Conservation (phyloP, 2,888 invertebrate species). For the Plebejus argus region DNA sequence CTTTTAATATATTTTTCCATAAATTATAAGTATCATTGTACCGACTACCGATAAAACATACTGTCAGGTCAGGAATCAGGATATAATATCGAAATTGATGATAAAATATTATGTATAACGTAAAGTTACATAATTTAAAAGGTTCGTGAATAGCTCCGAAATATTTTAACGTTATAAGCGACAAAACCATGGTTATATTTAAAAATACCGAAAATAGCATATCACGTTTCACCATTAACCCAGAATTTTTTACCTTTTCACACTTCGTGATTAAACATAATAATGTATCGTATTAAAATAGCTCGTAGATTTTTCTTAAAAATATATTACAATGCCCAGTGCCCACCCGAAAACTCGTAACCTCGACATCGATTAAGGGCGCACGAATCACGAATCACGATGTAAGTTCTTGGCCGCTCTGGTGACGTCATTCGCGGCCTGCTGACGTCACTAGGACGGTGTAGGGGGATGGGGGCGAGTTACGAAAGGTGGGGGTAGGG, state of each 20-base stretch:
- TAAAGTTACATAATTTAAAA: background rate
- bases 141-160: background rate
- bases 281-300: conserved; percentile 10
- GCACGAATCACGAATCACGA: no score
- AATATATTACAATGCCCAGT: conserved; percentile 38
- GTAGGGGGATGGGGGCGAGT: conserved; percentile 46
- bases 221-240: conserved; percentile 14
- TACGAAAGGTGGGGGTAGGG: conserved; percentile 53
- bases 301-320: background rate
- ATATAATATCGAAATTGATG: background rate
- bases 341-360: conserved; percentile 37
- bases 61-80: background rate
- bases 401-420: conserved; percentile 65
- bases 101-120: background rate
- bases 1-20: background rate
- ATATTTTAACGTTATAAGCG: background rate
- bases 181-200: conserved; percentile 4
- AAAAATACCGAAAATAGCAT: background rate
- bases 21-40: background rate
- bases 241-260: conserved; percentile 3
- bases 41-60: background rate
- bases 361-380: conserved; percentile 65
- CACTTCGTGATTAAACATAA: background rate
- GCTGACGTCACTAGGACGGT: conserved; percentile 60
- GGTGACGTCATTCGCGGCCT: conserved; percentile 12